Evolutionary conservation across 2,797 vertebrate species (phyloP).

Genomic region (Manis pentadactyla): DNA sequence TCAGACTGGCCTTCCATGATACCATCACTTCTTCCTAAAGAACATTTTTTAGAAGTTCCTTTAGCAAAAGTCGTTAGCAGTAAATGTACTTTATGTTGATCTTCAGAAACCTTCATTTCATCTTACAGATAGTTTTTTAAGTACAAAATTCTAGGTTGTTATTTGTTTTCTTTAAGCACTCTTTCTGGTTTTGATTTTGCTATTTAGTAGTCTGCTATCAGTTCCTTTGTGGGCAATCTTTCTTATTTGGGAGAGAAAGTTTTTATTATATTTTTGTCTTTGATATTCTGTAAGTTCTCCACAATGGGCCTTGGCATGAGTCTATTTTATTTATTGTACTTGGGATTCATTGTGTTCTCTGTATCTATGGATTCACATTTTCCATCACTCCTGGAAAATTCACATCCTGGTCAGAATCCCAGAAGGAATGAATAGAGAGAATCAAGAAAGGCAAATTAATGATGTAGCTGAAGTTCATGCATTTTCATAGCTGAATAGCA

Average conservation of each 20-base stretch:
- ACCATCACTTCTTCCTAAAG: background rate
- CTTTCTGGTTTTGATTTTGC: background rate
- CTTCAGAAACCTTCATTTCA: conserved; percentile 21
- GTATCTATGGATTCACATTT: conserved; percentile 23
- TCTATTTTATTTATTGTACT: background rate
- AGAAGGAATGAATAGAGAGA: conserved; percentile 5
- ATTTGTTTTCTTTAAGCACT: conserved; percentile 14
- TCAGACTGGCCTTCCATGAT: background rate
- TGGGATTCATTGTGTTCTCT: conserved; percentile 27
- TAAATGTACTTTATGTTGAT: background rate
- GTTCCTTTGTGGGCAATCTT: background rate
- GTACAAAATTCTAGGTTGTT: background rate
- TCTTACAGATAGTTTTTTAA: background rate
- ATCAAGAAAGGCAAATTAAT: conserved; percentile 5
- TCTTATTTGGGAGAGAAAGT: background rate
- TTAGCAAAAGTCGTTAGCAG: background rate
- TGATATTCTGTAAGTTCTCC: conserved; percentile 19
- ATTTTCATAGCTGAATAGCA: conserved; percentile 19
- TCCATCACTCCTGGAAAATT: conserved; percentile 1
- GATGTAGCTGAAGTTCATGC: background rate
- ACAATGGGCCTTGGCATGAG: background rate
- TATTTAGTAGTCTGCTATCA: background rate
- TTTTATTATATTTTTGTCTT: conserved; percentile 5
- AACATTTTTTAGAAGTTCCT: background rate
- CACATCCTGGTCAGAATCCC: background rate